Percentiles rank a stretch among this genome's conserved stretches.
Conservation (phyloP, 2,797 vertebrate genomes). For the Serranus cabrilla region DNA sequence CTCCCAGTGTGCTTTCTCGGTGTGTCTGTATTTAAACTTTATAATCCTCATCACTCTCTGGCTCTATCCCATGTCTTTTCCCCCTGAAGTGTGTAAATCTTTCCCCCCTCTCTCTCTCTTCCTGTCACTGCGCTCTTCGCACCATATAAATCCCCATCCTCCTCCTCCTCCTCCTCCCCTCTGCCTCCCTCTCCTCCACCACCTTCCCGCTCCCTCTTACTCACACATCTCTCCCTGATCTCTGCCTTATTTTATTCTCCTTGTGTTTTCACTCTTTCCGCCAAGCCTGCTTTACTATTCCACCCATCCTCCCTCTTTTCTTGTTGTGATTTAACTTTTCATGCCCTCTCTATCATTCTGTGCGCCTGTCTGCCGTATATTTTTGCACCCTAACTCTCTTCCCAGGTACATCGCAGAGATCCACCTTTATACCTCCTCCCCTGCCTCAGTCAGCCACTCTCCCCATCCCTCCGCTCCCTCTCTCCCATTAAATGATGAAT, state of each 20-base stretch:
- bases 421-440: conserved; percentile 50
- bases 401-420: conserved; percentile 42
- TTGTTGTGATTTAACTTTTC: conserved; percentile 72
- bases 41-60: conserved; percentile 83
- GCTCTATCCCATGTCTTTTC: conserved; percentile 76
- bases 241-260: conserved; percentile 75
- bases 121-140: conserved; percentile 66
- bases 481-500: conserved; percentile 76
- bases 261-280: conserved; percentile 65
- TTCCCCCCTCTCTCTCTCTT: conserved; percentile 36
- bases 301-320: conserved; percentile 50
- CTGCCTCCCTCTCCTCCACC: conserved; percentile 34
- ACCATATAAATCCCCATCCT: conserved; percentile 71
- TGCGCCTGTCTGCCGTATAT: conserved; percentile 49
- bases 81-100: conserved; percentile 82
- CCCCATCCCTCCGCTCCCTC: conserved; percentile 46
- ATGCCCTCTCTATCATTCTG: conserved; percentile 55
- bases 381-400: conserved; percentile 57
- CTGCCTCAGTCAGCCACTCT: conserved; percentile 47
- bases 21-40: conserved; percentile 82
- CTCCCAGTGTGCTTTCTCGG: conserved; percentile 55
- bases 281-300: conserved; percentile 66
- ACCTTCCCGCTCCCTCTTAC: conserved; percentile 63
- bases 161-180: conserved; percentile 10
- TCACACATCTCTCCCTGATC: conserved; percentile 68